Percentiles rank a stretch among this genome's conserved stretches.
These are phyloP conservation scores for Sphaerophoria rueppellii DNA, from an alignment of 2,888 invertebrate species.

Conservation along the genomic window DNA sequence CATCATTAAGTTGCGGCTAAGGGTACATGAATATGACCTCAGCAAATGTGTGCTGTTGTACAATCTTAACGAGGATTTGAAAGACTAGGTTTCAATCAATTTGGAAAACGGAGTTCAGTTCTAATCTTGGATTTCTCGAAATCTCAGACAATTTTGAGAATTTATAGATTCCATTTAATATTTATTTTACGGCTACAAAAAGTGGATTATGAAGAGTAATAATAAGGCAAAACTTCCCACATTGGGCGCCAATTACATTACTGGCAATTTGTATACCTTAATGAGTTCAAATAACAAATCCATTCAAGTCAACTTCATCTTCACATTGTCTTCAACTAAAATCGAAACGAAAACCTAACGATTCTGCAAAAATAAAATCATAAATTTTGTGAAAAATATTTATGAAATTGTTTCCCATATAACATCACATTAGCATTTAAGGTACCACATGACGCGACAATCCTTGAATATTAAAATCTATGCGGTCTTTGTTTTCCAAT, in stretches of 20 bases:
- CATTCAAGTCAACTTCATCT: too few relatives aligned
- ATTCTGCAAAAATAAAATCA: conserved; percentile 24
- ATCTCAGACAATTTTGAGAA: too few relatives aligned
- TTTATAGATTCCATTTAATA: too few relatives aligned
- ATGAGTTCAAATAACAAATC: too few relatives aligned
- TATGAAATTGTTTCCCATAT: conserved; percentile 70
- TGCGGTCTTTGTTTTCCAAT: conserved; percentile 14
- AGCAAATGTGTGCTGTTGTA: conserved; percentile 33
- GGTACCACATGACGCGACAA: conserved; percentile 48
- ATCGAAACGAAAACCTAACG: too few relatives aligned
- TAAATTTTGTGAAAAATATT: conserved; percentile 57
- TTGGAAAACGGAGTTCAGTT: too few relatives aligned
- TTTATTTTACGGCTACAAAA: not conserved
- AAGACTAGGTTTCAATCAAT: too few relatives aligned
- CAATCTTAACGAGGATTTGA: conserved; percentile 22
- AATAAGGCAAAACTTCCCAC: not conserved
- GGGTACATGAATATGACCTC: conserved; percentile 28
- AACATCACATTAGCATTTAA: conserved; percentile 66
- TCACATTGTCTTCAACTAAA: not conserved
- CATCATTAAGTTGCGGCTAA: not conserved
- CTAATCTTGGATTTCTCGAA: too few relatives aligned
- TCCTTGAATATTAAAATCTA: conserved; percentile 63
- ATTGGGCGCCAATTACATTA: conserved; percentile 1
- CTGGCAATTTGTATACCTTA: not conserved
- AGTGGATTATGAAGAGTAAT: not conserved